Evolutionary conservation across 1,140 invertebrate genomes (phyloP).

Genomic region (Caenorhabditis inopinata): DNA sequence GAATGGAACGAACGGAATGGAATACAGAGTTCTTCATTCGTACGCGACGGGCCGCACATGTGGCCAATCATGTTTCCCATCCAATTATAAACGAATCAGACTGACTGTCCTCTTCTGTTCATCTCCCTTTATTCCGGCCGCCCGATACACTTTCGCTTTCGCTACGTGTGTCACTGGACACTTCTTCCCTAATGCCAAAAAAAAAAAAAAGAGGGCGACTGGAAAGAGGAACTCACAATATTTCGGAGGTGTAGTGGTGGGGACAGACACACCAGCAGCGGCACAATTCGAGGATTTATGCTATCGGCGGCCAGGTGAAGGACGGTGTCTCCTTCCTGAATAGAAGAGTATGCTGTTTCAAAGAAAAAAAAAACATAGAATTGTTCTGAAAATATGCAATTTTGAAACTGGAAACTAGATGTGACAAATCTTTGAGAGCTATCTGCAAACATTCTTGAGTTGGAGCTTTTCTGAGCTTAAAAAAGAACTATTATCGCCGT

Average conservation of each 20-base stretch:
- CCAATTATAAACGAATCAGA: neutral
- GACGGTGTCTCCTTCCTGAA: constrained; percentile 71
- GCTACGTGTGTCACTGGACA: neutral
- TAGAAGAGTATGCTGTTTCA: neutral
- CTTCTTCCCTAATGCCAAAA: no score
- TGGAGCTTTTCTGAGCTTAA: no score
- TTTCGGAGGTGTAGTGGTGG: constrained; percentile 68
- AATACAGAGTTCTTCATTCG: no score
- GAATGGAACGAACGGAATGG: no score
- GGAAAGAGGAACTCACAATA: constrained; percentile 66
- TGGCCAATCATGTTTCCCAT: constrained; percentile 13
- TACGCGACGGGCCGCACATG: no score
- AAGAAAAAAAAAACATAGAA: no score
- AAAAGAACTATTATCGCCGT: no score
- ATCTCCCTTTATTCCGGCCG: neutral
- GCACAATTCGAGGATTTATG: constrained; percentile 68
- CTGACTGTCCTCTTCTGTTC: no score
- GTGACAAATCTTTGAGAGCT: no score
- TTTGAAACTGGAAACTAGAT: no score
- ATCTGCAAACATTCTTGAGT: no score
- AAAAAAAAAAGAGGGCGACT: neutral
- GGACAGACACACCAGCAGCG: constrained; percentile 68
- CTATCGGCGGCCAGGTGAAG: constrained; percentile 71
- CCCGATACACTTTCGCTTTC: constrained; percentile 29
- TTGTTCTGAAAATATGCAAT: no score